Evolutionary conservation across 2,113 vertebrate genomes (phyloP).

Genomic region (Scytalopus superciliaris): DNA sequence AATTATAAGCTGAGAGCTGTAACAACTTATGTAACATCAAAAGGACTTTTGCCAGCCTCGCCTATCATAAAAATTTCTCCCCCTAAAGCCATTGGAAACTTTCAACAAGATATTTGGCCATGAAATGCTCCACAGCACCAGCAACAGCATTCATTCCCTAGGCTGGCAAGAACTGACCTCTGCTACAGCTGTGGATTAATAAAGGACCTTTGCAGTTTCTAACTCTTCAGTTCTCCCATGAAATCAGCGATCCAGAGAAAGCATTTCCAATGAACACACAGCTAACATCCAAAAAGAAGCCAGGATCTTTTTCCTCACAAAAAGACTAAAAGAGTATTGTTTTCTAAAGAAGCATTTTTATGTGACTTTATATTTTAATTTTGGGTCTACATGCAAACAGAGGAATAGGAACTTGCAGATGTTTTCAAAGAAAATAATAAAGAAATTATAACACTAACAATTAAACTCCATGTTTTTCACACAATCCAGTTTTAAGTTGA

Average conservation of each 20-base stretch:
- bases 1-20: not conserved
- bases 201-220: not conserved
- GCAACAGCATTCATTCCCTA: rapidly evolving
- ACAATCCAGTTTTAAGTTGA: not conserved
- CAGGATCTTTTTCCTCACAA: not conserved
- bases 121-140: not conserved
- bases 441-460: not conserved
- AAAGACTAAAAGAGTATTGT: not conserved
- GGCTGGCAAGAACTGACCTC: not conserved
- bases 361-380: not conserved
- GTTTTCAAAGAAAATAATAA: not conserved
- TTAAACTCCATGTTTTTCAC: not conserved
- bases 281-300: not conserved
- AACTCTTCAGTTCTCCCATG: not conserved
- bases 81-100: not conserved
- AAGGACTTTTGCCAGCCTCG: not conserved
- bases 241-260: not conserved
- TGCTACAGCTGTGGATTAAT: too few relatives aligned
- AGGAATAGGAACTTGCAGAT: not conserved
- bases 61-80: not conserved
- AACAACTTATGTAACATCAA: not conserved
- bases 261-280: not conserved
- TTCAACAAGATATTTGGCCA: not conserved
- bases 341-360: not conserved
- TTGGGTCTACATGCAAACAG: not conserved